These are phyloP conservation scores for Alviniconcha strummeri DNA, from an alignment of 2,888 invertebrate species.

Conservation along the genomic window DNA sequence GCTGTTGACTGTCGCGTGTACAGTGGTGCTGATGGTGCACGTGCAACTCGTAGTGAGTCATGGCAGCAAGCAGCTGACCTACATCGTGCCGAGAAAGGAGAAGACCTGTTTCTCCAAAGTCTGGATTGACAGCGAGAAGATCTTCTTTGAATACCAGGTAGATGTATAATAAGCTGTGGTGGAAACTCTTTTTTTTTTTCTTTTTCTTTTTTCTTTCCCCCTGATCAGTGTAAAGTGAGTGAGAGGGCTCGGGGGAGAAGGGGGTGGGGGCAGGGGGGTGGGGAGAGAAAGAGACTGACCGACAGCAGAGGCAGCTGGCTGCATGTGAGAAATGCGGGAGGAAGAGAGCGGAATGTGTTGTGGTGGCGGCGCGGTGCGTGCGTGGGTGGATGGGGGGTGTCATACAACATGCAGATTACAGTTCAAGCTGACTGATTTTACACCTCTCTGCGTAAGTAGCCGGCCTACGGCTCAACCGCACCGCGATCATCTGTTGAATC, in stretches of 20 bases:
- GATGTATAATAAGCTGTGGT: not conserved
- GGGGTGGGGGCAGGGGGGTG: no score
- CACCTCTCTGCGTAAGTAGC: no score
- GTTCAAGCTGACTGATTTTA: no score
- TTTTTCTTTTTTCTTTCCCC: no score
- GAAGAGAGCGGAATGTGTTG: not conserved
- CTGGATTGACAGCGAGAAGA: conserved; percentile 53
- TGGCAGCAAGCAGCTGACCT: conserved; percentile 26
- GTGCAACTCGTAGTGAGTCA: conserved; percentile 2
- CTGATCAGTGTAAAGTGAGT: no score
- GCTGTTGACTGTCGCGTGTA: not conserved
- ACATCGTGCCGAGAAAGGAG: conserved; percentile 58
- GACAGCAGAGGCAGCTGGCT: no score
- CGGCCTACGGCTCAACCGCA: no score
- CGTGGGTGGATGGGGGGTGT: not conserved
- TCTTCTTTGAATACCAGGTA: conserved; percentile 64
- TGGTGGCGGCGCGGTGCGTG: not conserved
- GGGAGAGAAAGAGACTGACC: no score
- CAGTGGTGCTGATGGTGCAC: not conserved
- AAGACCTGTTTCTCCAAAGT: conserved; percentile 64
- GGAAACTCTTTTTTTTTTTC: no score
- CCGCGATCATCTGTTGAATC: no score
- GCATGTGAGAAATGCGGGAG: not conserved
- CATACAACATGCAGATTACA: no score
- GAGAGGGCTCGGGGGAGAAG: no score